Conservation (phyloP, 2,113 vertebrate species). For the Macrotus californicus region DNA sequence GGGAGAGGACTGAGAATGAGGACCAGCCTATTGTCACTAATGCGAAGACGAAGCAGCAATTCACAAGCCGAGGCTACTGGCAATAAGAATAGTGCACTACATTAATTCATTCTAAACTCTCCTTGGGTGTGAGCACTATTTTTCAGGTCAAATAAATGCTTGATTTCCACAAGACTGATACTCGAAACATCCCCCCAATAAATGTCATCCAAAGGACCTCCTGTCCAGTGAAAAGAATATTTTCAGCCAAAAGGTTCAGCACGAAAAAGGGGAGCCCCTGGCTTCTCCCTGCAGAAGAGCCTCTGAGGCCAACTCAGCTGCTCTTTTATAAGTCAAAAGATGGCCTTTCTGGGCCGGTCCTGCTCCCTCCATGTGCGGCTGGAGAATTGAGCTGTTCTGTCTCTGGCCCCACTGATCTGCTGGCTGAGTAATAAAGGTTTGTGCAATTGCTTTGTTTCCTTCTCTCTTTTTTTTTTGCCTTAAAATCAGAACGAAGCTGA, state of each 20-base stretch:
- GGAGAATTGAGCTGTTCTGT: conserved; percentile 6
- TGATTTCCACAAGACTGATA: background rate
- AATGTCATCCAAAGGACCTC: background rate
- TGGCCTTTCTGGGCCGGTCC: conserved; percentile 24
- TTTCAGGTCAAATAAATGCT: conserved; percentile 27
- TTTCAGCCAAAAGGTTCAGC: background rate
- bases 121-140: background rate
- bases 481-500: conserved; percentile 41
- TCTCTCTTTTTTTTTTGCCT: background rate
- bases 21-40: background rate
- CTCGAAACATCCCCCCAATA: background rate
- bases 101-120: background rate
- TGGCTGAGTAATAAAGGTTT: conserved; percentile 57
- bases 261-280: background rate
- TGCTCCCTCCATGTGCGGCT: background rate
- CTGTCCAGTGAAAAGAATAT: background rate
- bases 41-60: background rate
- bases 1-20: background rate
- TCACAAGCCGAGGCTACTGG: background rate
- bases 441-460: conserved; percentile 38
- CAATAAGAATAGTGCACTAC: background rate
- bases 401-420: conserved; percentile 41
- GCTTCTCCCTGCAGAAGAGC: background rate
- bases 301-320: background rate
- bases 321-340: conserved; percentile 63